Conservation (phyloP, 2,888 invertebrate genomes). For the Lucinisca nassula region DNA sequence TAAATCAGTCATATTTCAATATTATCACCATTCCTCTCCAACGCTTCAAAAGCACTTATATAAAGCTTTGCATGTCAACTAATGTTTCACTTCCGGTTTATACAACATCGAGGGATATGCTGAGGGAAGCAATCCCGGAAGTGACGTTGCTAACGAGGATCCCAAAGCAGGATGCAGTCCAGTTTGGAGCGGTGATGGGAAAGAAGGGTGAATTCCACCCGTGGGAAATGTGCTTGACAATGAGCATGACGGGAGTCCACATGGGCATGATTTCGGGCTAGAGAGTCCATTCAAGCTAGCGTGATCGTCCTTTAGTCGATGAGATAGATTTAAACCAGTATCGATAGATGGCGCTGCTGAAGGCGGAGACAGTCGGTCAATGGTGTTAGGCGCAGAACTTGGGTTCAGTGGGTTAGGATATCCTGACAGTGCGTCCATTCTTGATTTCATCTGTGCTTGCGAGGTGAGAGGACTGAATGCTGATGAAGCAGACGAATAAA, state of each 20-base stretch:
- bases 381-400: conserved; percentile 34
- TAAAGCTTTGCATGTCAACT: no score
- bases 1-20: no score
- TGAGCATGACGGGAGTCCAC: conserved; percentile 65
- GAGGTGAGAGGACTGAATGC: conserved; percentile 72
- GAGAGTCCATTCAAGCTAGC: conserved; percentile 45
- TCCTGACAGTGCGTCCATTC: conserved; percentile 65
- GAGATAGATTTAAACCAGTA: conserved; percentile 55
- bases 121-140: conserved; percentile 54
- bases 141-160: conserved; percentile 55
- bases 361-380: conserved; percentile 59
- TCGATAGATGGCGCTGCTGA: conserved; percentile 40
- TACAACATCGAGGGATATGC: not conserved
- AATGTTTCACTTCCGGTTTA: conserved; percentile 11
- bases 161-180: conserved; percentile 63
- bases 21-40: no score
- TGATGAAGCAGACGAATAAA: conserved; percentile 65
- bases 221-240: conserved; percentile 15
- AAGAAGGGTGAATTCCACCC: conserved; percentile 57
- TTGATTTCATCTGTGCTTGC: conserved; percentile 64
- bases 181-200: conserved; percentile 50
- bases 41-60: no score
- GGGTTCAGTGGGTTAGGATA: conserved; percentile 22
- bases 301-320: conserved; percentile 54
- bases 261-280: conserved; percentile 64